Base-by-base conservation (phyloP, 2,888 invertebrate genomes). In the Apoderus coryli region DNA sequence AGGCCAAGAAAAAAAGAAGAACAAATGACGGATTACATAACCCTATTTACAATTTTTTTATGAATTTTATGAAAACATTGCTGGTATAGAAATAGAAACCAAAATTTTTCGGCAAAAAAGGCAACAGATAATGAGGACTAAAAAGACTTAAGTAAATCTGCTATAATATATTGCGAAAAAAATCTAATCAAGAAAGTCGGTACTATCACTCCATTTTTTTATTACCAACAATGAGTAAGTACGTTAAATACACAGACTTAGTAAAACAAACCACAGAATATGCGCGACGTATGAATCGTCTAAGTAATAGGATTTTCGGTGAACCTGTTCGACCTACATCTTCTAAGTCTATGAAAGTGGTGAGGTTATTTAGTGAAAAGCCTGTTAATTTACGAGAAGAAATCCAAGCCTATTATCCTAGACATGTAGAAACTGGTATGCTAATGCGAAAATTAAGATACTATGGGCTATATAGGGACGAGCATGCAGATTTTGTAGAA, bases 291-390 rank as follows among this genome's bases (percentile, higher is more conserved):
- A 92, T 93, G 88, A 76, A 77, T 42, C 69, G 76, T 25, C 63
- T 93, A 10, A 84, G 88, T 14, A 81, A 84, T 46, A 66, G 79
- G 42, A 90, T 92, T 45, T 92, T 92, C 53, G 82, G 82, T 0
- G 89, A 92, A 60, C 81, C 88, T 2, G 72, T 73, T 0, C 67
- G 81, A 32, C 71, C 76, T 1, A 88, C 85, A 1, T 75, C 72
- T 47, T 38, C 57, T 0, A 77, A 73, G 49, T 82, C 82, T 0
- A 76, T 82, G 77, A 84, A 76, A 59, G 63, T 84, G 5, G 80
- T 88, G 0, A 68, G 72, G 43, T 63, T 88, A 49, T 80, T 86
- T 44, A 71, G 74, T 11, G 76, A 70, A 44, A 64, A 75, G 44
- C 90, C 90, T 0, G 50, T 77, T 14, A 71, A 89, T 44, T 68